phyloP scores from a whole-genome alignment of 2,113 vertebrate genomes.

The Sinocyclocheilus anshuiensis region DNA sequence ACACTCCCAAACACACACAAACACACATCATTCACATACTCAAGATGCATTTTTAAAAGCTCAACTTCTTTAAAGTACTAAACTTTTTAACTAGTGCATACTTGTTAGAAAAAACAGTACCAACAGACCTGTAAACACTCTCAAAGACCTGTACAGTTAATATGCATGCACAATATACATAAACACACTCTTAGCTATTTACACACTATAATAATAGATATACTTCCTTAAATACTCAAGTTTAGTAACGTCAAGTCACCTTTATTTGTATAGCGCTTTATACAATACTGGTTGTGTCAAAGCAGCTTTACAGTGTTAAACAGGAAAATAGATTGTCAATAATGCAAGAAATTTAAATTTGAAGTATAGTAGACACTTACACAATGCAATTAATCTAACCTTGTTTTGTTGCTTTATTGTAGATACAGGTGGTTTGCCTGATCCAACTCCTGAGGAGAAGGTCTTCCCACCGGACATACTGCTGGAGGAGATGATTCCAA shows the following conservation, averaged over 20 bases:
- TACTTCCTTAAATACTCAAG: too few species aligned
- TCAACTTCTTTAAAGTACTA: not conserved
- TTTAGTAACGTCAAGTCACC: too few species aligned
- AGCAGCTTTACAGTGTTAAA: too few species aligned
- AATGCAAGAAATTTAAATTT: too few species aligned
- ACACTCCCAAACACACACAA: constrained; percentile 8
- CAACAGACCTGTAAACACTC: not conserved
- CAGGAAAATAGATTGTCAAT: too few species aligned
- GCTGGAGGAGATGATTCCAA: constrained; percentile 95
- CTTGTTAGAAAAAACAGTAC: not conserved
- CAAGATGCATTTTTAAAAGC: not conserved
- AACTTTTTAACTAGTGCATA: not conserved
- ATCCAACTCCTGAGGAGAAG: constrained; percentile 86
- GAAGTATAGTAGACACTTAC: not conserved
- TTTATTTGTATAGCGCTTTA: too few species aligned
- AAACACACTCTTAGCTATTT: not conserved
- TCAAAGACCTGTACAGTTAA: not conserved
- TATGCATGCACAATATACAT: not conserved
- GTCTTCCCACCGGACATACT: constrained; percentile 88
- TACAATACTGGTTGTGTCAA: too few species aligned
- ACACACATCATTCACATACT: not conserved
- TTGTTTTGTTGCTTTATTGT: not conserved
- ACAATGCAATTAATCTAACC: not conserved
- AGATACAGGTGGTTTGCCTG: constrained; percentile 86
- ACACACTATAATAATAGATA: too few species aligned